Conservation (phyloP, 2,797 vertebrate genomes). For the Channallabes apus region DNA sequence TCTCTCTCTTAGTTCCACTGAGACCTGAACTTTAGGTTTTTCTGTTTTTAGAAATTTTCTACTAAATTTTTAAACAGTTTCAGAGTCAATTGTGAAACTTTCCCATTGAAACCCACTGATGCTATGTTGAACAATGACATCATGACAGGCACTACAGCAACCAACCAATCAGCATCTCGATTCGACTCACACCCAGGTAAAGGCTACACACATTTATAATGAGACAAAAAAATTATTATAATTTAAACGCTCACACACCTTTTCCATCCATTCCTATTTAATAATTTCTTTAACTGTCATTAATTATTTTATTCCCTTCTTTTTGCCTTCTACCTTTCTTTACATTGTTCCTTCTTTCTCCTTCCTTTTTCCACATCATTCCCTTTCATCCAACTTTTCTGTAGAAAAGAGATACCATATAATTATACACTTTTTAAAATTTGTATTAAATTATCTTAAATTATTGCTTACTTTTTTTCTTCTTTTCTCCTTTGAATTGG, state of each 20-base stretch:
- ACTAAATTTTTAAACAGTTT: background rate
- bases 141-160: background rate
- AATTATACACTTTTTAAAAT: background rate
- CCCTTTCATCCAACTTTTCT: background rate
- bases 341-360: background rate
- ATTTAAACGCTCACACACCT: too few relatives aligned
- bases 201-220: background rate
- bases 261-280: background rate
- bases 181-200: background rate
- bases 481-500: background rate
- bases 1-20: background rate
- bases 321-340: background rate
- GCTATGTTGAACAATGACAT: background rate
- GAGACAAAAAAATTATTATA: background rate
- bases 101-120: background rate
- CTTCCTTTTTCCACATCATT: background rate
- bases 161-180: background rate
- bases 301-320: background rate
- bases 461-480: background rate
- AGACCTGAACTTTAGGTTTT: constrained; percentile 3
- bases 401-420: background rate
- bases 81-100: background rate
- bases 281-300: background rate
- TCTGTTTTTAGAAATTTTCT: background rate
- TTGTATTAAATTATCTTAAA: too few relatives aligned